Conservation (phyloP, 2,113 vertebrate genomes). For the Ptilonorhynchus violaceus region DNA sequence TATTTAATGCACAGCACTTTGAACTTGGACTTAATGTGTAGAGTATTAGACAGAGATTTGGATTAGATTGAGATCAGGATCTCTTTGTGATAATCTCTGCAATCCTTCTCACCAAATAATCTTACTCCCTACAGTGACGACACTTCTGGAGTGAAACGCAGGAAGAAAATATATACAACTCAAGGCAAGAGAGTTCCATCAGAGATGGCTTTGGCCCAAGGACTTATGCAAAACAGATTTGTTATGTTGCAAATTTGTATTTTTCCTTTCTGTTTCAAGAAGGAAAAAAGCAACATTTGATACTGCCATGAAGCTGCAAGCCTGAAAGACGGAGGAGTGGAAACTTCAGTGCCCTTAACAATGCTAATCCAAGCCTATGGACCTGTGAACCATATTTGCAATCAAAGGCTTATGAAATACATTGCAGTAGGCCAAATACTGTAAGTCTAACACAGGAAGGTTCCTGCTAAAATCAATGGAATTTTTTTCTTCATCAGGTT, state of each 20-base stretch:
- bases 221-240: slow-evolving; percentile 31
- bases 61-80: slow-evolving; percentile 14
- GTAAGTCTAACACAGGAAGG: neutral
- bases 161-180: neutral
- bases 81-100: neutral
- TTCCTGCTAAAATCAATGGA: neutral
- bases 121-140: neutral
- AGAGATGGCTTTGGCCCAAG: slow-evolving; percentile 29
- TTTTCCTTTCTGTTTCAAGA: slow-evolving; percentile 26
- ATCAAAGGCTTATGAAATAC: neutral
- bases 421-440: neutral
- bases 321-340: neutral
- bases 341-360: neutral
- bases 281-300: neutral
- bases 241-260: neutral
- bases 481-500: neutral
- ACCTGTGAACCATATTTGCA: neutral
- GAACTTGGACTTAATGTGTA: neutral
- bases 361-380: neutral
- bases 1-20: neutral
- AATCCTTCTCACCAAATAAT: slow-evolving; percentile 22
- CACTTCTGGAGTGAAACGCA: neutral
- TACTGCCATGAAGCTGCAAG: neutral
- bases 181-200: neutral
- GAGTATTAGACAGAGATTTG: slow-evolving; percentile 9